Evolutionary conservation across 2,797 vertebrate genomes (phyloP).

Genomic region (Hafferia zeledoni): DNA sequence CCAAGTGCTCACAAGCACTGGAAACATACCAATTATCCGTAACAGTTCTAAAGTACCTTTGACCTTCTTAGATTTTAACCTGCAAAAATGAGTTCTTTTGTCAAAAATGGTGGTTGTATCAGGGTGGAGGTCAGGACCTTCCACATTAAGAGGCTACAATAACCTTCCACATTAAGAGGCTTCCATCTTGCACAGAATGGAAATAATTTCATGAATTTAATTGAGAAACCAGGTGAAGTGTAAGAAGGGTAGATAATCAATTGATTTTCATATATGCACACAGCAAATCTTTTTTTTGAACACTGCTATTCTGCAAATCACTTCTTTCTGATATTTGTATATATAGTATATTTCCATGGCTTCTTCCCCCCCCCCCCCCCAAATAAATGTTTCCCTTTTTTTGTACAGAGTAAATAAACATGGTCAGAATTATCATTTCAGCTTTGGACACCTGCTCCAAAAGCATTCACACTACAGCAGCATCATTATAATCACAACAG

Average conservation of each 20-base stretch:
- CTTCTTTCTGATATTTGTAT: neutral
- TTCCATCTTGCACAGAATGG: neutral
- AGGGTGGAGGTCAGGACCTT: neutral
- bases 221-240: neutral
- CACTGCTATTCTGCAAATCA: neutral
- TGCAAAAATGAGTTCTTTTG: neutral
- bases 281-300: neutral
- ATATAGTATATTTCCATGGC: neutral
- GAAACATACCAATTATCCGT: neutral
- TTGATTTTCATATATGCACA: neutral
- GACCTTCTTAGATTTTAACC: neutral
- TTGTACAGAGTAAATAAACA: neutral
- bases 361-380: neutral
- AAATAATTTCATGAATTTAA: neutral
- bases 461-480: conserved; percentile 26
- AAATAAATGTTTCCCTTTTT: neutral
- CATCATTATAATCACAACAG: conserved; percentile 20
- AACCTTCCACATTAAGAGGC: neutral
- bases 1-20: neutral
- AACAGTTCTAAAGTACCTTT: neutral
- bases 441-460: conserved; percentile 42
- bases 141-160: neutral
- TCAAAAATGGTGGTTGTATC: neutral
- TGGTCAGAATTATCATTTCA: conserved; percentile 23
- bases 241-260: neutral